Conservation (phyloP, 2,797 vertebrate species). For the Melanotaenia trifasciata region DNA sequence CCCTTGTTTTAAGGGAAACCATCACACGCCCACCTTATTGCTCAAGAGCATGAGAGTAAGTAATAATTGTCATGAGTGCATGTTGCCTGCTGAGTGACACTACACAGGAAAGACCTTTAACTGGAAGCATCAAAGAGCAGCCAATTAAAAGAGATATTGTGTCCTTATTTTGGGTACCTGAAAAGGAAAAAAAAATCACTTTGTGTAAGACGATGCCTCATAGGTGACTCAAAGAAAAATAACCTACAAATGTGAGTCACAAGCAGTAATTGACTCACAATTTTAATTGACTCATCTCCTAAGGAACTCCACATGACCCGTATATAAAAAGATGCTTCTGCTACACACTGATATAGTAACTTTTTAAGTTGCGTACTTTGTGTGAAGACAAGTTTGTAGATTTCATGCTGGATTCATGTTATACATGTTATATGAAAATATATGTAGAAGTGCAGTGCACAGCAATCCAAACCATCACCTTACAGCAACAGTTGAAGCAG, state of each 20-base stretch:
- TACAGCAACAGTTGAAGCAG: too few species aligned
- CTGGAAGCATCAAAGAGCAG: constrained; percentile 65
- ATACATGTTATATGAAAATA: constrained; percentile 2
- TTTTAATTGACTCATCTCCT: constrained; percentile 62
- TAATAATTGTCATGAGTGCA: constrained; percentile 61
- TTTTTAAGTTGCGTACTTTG: neutral
- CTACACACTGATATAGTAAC: constrained; percentile 30
- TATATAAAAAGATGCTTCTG: constrained; percentile 47
- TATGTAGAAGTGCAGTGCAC: too few species aligned
- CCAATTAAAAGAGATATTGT: constrained; percentile 65
- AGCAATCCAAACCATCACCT: neutral
- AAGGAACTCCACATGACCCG: constrained; percentile 67
- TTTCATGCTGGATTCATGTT: constrained; percentile 27
- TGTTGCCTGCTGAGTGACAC: constrained; percentile 70
- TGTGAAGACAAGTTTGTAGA: constrained; percentile 37
- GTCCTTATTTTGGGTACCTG: constrained; percentile 56
- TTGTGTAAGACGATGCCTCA: constrained; percentile 50
- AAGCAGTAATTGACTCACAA: constrained; percentile 60
- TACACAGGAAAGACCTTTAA: constrained; percentile 69
- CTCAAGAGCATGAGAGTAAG: constrained; percentile 18
- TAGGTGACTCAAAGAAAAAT: constrained; percentile 71
- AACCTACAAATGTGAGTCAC: constrained; percentile 64
- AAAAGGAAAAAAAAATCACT: constrained; percentile 43
- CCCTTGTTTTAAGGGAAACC: constrained; percentile 20
- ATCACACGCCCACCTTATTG: constrained; percentile 10